Base-by-base conservation (phyloP, 2,797 vertebrate genomes). In the Tarsius wallacei region DNA sequence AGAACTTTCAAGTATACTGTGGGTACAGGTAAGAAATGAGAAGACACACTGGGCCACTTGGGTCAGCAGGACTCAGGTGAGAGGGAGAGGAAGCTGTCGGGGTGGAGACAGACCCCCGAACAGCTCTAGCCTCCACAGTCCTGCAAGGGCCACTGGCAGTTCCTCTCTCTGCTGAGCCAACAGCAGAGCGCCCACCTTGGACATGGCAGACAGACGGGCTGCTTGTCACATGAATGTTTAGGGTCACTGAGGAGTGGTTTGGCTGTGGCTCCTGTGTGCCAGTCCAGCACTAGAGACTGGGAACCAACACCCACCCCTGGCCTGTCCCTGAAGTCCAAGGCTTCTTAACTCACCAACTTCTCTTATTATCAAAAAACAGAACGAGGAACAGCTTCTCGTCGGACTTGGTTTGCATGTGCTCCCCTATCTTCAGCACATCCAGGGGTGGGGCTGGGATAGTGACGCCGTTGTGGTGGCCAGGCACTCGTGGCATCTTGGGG, bases 321-420 rank as follows among this genome's bases (percentile, higher is more conserved):
- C 28, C 8, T 3, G n/a, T 21, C 6, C 55, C 11, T 7, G 12
- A 42, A 11, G 22, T 8, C 28, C 3, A 21, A 71, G 26, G 55
- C 55, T 6, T 55, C 28, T 22, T 0, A 0, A 98, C 99, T 99
- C 99, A 99, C 99, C 99, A 99, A 99, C 99, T 99, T 98, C 99
- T 99, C 98, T 99, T 99, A 98, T 99, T 99, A 99, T 99, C 99
- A 97, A 99, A 99, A 98, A 99, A 99, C 91, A 99, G 99, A 92
- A 99, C 99, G 71, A 99, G 99, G 98, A 99, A 99, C 85, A 99
- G 99, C 98, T 99, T 99, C 99, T 99, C 99, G 0, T 99, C 99
- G 1, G 99, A 99, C 98, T 99, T 99, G 99, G 99, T 99, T 99
- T 99, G 99, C 99, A 99, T 99, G 99, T 99, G 99, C 96, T 99